A percentile compares a stretch with the other conserved stretches of the same genome.
These are phyloP conservation scores for Papilio aristodemus DNA, from an alignment of 1,140 invertebrate genomes.

Conservation along the genomic window DNA sequence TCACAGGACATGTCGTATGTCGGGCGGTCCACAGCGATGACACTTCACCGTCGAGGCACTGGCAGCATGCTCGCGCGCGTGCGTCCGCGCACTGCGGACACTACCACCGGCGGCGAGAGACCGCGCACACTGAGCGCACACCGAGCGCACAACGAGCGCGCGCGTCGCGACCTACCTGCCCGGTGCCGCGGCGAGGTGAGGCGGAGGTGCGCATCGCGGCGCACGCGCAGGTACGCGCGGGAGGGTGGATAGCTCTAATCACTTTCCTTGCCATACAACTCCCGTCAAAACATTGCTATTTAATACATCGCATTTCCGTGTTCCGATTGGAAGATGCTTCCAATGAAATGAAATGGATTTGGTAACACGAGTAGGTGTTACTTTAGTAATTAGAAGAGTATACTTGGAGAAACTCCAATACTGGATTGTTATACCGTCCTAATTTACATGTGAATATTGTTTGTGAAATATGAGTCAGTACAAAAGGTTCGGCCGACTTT, in stretches of 20 bases:
- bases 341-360: background rate
- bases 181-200: conserved; percentile 56
- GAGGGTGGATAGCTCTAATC: conserved; percentile 45
- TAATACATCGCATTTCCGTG: conserved; percentile 4
- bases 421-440: conserved; percentile 49
- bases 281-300: conserved; percentile 47
- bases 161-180: conserved; percentile 45
- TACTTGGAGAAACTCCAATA: conserved; percentile 44
- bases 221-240: conserved; percentile 66
- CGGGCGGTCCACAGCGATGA: conserved; percentile 57
- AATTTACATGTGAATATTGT: conserved; percentile 72
- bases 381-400: background rate
- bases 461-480: conserved; percentile 73
- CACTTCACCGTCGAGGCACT: conserved; percentile 64
- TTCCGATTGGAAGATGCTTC: conserved; percentile 10
- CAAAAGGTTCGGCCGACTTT: conserved; percentile 63
- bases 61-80: conserved; percentile 68
- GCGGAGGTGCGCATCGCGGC: conserved; percentile 77
- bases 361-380: background rate
- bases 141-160: conserved; percentile 42
- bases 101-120: conserved; percentile 75
- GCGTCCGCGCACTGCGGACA: conserved; percentile 70
- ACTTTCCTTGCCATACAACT: conserved; percentile 43
- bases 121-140: conserved; percentile 70
- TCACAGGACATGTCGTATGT: conserved; percentile 76